Conservation (phyloP, 2,888 invertebrate species). For the Agonopterix alstromeriana region DNA sequence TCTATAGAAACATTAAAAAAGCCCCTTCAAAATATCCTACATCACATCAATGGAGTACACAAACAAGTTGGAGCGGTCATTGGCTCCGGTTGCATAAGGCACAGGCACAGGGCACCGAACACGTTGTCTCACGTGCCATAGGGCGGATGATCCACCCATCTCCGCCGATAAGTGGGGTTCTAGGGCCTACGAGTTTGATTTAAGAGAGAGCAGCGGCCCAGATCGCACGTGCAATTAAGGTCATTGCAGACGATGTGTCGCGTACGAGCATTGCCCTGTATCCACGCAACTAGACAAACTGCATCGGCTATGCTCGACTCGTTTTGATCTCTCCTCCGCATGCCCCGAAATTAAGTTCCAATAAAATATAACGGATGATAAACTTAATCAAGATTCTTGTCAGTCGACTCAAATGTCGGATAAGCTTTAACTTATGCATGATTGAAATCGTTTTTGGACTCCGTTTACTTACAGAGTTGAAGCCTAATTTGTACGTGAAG, state of each 20-base stretch:
- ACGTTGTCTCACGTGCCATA: slow-evolving; percentile 36
- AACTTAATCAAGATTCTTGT: slow-evolving; percentile 1
- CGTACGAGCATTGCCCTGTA: slow-evolving; percentile 32
- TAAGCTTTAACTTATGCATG: neutral
- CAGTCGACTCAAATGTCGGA: neutral
- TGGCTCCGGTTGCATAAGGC: slow-evolving; percentile 61
- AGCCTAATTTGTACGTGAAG: slow-evolving; percentile 29
- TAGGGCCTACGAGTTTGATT: slow-evolving; percentile 71
- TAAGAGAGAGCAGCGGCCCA: slow-evolving; percentile 72
- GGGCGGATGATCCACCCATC: slow-evolving; percentile 49
- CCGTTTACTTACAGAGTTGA: slow-evolving; percentile 26
- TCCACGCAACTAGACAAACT: slow-evolving; percentile 28
- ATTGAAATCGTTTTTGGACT: slow-evolving; percentile 12
- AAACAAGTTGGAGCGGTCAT: slow-evolving; percentile 51
- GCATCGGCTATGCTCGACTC: slow-evolving; percentile 9
- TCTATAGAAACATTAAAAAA: neutral
- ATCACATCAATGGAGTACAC: slow-evolving; percentile 29
- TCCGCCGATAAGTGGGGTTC: slow-evolving; percentile 58
- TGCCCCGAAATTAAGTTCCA: slow-evolving; percentile 1
- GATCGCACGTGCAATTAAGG: slow-evolving; percentile 64
- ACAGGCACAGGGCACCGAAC: slow-evolving; percentile 25
- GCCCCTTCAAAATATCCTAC: slow-evolving; percentile 16
- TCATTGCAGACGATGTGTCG: slow-evolving; percentile 58
- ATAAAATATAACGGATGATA: slow-evolving; percentile 1
- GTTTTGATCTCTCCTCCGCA: slow-evolving; percentile 6